phyloP scores from a whole-genome alignment of 2,797 vertebrate species.

The Potorous gilbertii region DNA sequence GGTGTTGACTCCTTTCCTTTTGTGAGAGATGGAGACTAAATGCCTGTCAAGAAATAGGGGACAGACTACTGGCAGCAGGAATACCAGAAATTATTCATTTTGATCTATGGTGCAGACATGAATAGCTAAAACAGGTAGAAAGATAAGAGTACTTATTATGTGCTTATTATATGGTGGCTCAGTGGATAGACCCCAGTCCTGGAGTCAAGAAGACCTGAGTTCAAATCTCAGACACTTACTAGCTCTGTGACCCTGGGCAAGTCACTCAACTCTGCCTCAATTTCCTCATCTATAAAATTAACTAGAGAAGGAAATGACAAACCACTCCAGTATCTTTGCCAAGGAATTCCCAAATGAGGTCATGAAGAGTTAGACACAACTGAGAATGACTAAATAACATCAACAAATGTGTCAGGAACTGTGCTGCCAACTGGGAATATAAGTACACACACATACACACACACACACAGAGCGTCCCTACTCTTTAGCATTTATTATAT shows the following conservation, averaged over 20 bases:
- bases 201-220: neutral
- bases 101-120: neutral
- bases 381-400: neutral
- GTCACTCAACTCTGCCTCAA: neutral
- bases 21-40: slow-evolving; percentile 22
- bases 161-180: neutral
- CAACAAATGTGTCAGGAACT: neutral
- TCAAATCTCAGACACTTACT: neutral
- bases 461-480: neutral
- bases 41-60: neutral
- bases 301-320: neutral
- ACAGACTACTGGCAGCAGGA: neutral
- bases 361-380: neutral
- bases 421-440: neutral
- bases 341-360: neutral
- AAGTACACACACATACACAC: neutral
- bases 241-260: neutral
- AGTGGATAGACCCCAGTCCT: neutral
- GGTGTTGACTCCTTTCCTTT: neutral
- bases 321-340: neutral
- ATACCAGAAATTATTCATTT: neutral
- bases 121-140: neutral
- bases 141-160: neutral
- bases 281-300: neutral
- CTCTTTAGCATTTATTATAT: neutral